A percentile compares a stretch with the other conserved stretches of the same genome.
phyloP scores from a whole-genome alignment of 2,797 vertebrate species.

The Streptopelia turtur region DNA sequence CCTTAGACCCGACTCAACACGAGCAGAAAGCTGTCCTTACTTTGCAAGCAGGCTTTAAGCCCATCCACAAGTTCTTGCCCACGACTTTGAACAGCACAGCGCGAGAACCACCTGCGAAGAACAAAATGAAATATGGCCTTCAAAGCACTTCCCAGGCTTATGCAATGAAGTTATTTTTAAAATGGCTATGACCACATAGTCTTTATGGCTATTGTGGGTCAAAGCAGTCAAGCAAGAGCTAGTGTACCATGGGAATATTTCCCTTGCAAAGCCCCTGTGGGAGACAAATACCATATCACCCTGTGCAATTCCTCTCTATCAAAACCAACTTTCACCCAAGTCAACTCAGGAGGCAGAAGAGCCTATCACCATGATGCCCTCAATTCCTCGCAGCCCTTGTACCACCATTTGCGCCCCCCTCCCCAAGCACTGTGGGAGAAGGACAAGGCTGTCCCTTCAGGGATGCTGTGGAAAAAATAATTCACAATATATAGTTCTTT shows the following conservation, averaged over 20 bases:
- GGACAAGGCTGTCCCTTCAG: not conserved
- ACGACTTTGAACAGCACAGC: slow-evolving; percentile 88
- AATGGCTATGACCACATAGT: not conserved
- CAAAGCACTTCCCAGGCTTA: not conserved
- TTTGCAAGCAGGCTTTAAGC: slow-evolving; percentile 87
- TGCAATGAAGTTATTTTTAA: not conserved
- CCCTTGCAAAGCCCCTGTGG: rapidly evolving
- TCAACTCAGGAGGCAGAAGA: not conserved
- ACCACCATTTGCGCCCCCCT: not conserved
- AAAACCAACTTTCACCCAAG: not conserved
- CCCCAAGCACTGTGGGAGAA: not conserved
- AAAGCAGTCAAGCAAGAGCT: not conserved
- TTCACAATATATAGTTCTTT: not conserved
- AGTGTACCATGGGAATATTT: rapidly evolving
- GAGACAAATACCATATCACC: not conserved
- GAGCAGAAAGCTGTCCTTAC: slow-evolving; percentile 60
- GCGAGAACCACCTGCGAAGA: slow-evolving; percentile 92
- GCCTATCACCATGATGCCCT: not conserved
- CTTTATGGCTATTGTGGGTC: not conserved
- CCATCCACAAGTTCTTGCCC: slow-evolving; percentile 95
- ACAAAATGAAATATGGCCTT: not conserved
- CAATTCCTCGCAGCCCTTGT: not conserved
- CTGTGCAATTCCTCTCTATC: not conserved
- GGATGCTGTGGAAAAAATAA: not conserved
- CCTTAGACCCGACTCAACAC: not conserved